phyloP scores from a whole-genome alignment of 1,140 invertebrate species.

The Drosophila insularis region DNA sequence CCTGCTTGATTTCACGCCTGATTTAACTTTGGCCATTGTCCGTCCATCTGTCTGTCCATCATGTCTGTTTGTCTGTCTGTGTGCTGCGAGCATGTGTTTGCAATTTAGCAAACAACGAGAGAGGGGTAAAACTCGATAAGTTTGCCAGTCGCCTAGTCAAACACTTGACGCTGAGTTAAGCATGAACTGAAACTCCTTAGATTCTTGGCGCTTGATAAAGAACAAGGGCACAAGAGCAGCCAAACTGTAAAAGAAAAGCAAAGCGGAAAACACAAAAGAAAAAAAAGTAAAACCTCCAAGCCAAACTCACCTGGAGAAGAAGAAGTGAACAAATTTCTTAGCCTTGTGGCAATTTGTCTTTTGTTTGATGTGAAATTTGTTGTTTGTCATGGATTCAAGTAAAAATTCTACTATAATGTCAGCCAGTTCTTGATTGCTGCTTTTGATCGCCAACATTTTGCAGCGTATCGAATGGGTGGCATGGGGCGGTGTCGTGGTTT shows the following conservation, averaged over 20 bases:
- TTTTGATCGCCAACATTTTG: background rate
- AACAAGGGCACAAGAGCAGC: background rate
- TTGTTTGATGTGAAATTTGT: conserved; percentile 80
- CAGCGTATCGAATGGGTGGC: no score
- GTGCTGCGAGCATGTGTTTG: conserved; percentile 70
- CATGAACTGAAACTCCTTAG: conserved; percentile 45
- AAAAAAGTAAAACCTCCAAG: conserved; percentile 1
- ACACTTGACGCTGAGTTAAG: conserved; percentile 64
- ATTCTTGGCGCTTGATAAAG: conserved; percentile 63
- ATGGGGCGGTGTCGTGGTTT: no score
- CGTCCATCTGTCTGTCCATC: conserved; percentile 33
- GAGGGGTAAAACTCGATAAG: conserved; percentile 63
- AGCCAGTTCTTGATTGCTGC: background rate
- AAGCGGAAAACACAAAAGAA: background rate
- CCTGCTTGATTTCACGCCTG: conserved; percentile 79
- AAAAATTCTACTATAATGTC: conserved; percentile 51
- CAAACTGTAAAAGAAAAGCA: conserved; percentile 4
- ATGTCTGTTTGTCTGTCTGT: conserved; percentile 44
- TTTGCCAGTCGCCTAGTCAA: conserved; percentile 65
- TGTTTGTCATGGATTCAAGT: conserved; percentile 62
- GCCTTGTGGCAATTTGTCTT: conserved; percentile 73
- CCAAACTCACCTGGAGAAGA: background rate
- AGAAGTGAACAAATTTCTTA: conserved; percentile 46
- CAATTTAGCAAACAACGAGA: conserved; percentile 72
- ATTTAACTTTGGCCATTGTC: conserved; percentile 77